phyloP scores from a whole-genome alignment of 2,113 vertebrate genomes.

The Oplegnathus fasciatus region DNA sequence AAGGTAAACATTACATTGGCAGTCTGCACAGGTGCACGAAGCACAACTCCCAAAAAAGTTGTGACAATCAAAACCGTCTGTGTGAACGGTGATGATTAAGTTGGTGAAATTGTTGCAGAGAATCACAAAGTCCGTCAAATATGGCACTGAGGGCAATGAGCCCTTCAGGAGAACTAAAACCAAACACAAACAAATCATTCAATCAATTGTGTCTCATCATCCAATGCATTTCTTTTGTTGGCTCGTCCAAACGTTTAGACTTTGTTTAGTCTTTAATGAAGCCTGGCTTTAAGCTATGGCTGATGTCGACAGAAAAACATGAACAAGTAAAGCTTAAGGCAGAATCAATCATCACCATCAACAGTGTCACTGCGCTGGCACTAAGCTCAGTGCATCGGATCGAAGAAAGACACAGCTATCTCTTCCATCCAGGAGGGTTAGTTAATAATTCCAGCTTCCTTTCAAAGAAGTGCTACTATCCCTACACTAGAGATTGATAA shows the following conservation, averaged over 20 bases:
- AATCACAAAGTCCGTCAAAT: neutral
- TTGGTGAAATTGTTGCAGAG: neutral
- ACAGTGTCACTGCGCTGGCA: conserved; percentile 23
- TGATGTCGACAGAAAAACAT: conserved; percentile 34
- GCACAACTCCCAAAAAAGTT: neutral
- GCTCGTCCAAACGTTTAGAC: neutral
- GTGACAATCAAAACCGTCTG: neutral
- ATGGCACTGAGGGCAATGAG: neutral
- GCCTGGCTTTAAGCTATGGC: conserved; percentile 24
- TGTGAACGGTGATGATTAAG: neutral
- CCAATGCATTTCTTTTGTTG: neutral
- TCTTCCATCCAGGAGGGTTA: conserved; percentile 22
- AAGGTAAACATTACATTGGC: neutral
- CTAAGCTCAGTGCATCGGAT: conserved; percentile 31
- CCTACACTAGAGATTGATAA: conserved; percentile 67
- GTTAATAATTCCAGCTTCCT: conserved; percentile 49
- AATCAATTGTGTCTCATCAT: neutral
- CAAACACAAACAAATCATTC: neutral
- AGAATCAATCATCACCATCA: conserved; percentile 49
- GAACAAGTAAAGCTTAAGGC: conserved; percentile 36
- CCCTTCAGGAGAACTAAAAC: neutral
- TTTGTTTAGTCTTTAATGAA: conserved; percentile 20
- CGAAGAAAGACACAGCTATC: conserved; percentile 28
- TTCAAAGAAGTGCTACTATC: conserved; percentile 46
- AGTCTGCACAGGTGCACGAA: neutral